Evolutionary conservation across 2,888 invertebrate species (phyloP).

Genomic region (Patella depressa): DNA sequence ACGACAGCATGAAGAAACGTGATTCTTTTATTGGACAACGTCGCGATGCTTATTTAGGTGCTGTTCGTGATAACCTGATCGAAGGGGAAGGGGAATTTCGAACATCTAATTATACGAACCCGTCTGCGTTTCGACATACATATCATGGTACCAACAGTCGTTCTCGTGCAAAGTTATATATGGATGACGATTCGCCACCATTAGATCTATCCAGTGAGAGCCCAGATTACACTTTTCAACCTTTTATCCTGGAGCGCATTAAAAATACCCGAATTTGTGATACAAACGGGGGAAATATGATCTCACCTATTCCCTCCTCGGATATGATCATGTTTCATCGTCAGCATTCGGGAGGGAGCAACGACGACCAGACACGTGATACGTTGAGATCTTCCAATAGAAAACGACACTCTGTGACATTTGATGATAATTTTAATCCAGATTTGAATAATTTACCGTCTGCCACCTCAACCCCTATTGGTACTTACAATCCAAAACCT

Average conservation of each 20-base stretch:
- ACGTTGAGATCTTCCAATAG: conserved; percentile 18
- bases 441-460: conserved; percentile 31
- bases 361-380: not conserved
- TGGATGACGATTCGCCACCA: conserved; percentile 62
- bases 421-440: conserved; percentile 65
- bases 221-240: conserved; percentile 32
- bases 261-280: conserved; percentile 7
- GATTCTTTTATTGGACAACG: conserved; percentile 63
- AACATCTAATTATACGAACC: conserved; percentile 50
- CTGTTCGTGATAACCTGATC: conserved; percentile 67
- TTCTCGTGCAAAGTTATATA: conserved; percentile 66
- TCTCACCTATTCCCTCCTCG: not conserved
- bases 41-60: conserved; percentile 67
- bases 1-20: conserved; percentile 42
- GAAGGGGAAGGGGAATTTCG: conserved; percentile 61
- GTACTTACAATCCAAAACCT: conserved; percentile 82
- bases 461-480: conserved; percentile 42
- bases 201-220: conserved; percentile 22
- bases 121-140: conserved; percentile 77
- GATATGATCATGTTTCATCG: not conserved
- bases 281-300: not conserved
- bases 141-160: conserved; percentile 87
- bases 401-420: conserved; percentile 66
- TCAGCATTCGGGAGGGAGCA: not conserved
- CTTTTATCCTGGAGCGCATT: conserved; percentile 36